Evolutionary conservation across 2,113 vertebrate genomes (phyloP), one percentile per base, ranked within the genome.

Genomic region (Prinia subflava): DNA sequence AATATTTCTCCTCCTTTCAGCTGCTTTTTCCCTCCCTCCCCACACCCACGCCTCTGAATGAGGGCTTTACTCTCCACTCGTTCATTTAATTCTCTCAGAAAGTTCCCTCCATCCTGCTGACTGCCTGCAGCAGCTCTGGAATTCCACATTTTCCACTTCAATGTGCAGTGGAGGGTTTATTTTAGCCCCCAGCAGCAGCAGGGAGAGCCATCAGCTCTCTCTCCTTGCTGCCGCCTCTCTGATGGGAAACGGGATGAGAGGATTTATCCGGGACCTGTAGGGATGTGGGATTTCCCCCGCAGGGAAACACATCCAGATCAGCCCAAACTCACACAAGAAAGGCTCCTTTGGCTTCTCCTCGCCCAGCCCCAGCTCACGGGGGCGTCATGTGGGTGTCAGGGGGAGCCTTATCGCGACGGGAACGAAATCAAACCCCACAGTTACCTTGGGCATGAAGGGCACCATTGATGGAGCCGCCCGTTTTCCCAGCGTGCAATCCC

Each of bases 61-160:
- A 55, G 37, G 55, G 49, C n/a, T 96, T 93, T 56, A n/a, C 81
- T 94, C 95, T 82, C 28, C 10, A 10, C 42, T 95, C 53, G 23
- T 67, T 81, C 49, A 33, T 35, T 82, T 83, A 28, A 79, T 47
- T 86, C 86, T 78, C 90, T 92, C 57, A 42, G 39, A 88, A 91
- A 96, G 65, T 76, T 82, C 70, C 63, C 70, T 94, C 47, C 70
- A 47, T 91, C 28, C 69, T 69, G 69, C 89, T 89, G 94, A 81
- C 88, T 94, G 91, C 83, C 87, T 89, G 88, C 44, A 95, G 91
- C 81, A 95, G 91, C 94, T 92, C 83, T 37, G 53, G 57, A 81
- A 92, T 8, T 24, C 74, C 31, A 22, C 13, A 7, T 83, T 97
- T 94, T 79, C 79, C 75, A 83, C 71, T 67, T 31, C 53, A 92